These are phyloP conservation scores for Poecile montanus DNA, from an alignment of 2,797 vertebrate species.

Conservation along the genomic window DNA sequence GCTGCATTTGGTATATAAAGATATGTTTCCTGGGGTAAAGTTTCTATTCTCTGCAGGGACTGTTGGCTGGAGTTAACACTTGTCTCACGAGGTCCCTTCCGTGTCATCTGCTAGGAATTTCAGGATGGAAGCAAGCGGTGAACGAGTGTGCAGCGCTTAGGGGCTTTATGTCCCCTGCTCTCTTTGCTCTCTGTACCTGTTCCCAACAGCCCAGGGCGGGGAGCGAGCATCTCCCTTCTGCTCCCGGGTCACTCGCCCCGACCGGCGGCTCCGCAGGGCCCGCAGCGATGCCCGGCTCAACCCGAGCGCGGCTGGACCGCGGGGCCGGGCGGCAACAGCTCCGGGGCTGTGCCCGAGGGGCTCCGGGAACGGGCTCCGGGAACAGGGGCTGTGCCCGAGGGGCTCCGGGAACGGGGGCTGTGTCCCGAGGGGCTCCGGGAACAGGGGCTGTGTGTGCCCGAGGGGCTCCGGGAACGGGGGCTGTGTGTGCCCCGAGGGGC, in stretches of 20 bases:
- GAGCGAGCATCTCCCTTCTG: not conserved
- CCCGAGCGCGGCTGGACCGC: not conserved
- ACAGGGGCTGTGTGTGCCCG: no score
- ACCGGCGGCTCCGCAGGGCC: not conserved
- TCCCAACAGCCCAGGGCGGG: accelerated
- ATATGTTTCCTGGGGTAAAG: not conserved
- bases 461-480: no score
- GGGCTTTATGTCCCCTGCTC: accelerated
- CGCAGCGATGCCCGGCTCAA: not conserved
- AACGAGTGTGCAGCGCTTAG: accelerated
- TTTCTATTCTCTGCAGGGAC: not conserved
- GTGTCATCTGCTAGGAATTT: not conserved
- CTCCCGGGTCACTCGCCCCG: accelerated
- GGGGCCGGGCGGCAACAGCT: not conserved
- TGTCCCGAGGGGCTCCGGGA: no score
- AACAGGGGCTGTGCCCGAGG: no score
- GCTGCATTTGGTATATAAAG: accelerated
- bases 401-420: no score
- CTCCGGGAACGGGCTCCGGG: no score
- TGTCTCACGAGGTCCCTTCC: not conserved
- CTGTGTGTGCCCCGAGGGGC: no score
- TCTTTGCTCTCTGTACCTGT: accelerated
- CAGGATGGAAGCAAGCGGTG: not conserved
- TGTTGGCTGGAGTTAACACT: not conserved
- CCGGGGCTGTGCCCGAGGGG: no score